Evolutionary conservation across 2,888 invertebrate species (phyloP).

Genomic region (Athetis lepigone): DNA sequence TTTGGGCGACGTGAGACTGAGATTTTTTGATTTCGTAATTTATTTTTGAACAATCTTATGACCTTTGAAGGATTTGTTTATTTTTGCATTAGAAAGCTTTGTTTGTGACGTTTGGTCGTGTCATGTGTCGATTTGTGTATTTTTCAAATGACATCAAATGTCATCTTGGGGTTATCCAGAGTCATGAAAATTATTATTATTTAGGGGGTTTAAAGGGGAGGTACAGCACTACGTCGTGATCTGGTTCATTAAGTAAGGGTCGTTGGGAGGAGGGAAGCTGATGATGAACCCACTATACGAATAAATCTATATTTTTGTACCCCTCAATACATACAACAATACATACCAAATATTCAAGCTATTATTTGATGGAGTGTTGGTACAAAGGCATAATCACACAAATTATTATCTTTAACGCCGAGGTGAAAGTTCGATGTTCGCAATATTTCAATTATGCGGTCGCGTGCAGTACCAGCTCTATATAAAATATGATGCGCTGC

Average conservation of each 20-base stretch:
- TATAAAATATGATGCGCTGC: constrained; percentile 71
- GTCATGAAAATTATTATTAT: too few species aligned
- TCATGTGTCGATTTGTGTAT: too few species aligned
- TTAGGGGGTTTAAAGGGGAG: too few species aligned
- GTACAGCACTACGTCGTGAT: too few species aligned
- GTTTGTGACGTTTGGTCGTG: too few species aligned
- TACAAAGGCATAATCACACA: constrained; percentile 34
- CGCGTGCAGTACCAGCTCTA: constrained; percentile 67
- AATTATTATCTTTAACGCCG: constrained; percentile 48
- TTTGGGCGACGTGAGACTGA: constrained; percentile 31
- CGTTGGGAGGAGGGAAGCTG: background rate
- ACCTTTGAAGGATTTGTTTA: background rate
- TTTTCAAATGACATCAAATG: too few species aligned
- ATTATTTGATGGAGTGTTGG: constrained; percentile 5
- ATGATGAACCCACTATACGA: background rate
- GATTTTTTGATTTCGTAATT: constrained; percentile 11
- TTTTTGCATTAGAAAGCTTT: background rate
- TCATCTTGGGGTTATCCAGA: too few species aligned
- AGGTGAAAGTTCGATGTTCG: constrained; percentile 66
- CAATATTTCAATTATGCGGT: constrained; percentile 64
- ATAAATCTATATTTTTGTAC: background rate
- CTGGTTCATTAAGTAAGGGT: too few species aligned
- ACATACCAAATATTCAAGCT: too few species aligned
- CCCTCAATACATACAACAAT: too few species aligned
- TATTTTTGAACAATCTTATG: too few species aligned